phyloP scores from a whole-genome alignment of 2,113 vertebrate species.

The Chloebia gouldiae region DNA sequence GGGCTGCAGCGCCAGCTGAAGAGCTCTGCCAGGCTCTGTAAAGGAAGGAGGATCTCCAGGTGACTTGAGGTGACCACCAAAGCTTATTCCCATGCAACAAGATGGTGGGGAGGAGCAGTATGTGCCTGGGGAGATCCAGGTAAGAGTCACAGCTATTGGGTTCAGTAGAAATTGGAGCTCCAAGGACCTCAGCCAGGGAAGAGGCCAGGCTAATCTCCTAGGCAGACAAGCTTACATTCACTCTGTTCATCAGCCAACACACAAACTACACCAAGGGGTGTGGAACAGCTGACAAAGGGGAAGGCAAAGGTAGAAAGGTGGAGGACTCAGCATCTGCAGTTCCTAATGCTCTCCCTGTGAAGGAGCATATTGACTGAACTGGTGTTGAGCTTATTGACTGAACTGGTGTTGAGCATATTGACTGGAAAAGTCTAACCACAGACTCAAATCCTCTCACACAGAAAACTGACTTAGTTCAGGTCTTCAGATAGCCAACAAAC shows the following conservation, averaged over 20 bases:
- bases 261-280: background rate
- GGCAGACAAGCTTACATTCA: background rate
- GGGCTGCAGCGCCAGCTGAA: background rate
- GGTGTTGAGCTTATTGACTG: too few relatives aligned
- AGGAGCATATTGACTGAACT: too few relatives aligned
- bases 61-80: background rate
- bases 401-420: background rate
- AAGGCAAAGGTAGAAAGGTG: accelerated
- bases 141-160: background rate
- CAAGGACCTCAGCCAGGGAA: background rate
- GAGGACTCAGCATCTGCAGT: background rate
- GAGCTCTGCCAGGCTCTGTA: background rate
- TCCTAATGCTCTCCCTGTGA: background rate
- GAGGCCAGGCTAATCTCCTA: background rate
- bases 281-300: background rate
- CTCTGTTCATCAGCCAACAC: background rate
- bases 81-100: background rate
- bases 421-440: background rate
- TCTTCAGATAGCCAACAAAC: background rate
- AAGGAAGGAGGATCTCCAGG: background rate
- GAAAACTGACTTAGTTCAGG: background rate
- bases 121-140: background rate
- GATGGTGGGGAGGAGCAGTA: background rate
- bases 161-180: background rate
- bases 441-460: background rate